These are phyloP conservation scores for Luehdorfia chinensis DNA, from an alignment of 1,140 invertebrate genomes.

Conservation along the genomic window DNA sequence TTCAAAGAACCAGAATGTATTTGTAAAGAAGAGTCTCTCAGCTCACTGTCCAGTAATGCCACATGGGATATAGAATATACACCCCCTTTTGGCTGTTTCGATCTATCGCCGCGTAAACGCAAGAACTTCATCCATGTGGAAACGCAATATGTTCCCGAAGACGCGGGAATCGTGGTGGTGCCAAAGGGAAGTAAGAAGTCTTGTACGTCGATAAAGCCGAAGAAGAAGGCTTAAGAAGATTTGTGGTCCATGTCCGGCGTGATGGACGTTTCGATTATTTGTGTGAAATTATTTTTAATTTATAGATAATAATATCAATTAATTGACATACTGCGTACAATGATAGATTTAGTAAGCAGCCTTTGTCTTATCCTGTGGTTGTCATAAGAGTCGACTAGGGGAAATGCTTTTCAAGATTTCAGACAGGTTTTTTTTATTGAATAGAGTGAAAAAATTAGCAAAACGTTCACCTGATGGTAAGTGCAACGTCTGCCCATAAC, in stretches of 20 bases:
- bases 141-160: constrained; percentile 60
- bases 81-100: constrained; percentile 68
- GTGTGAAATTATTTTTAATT: neutral
- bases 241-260: constrained; percentile 22
- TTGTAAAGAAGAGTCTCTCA: constrained; percentile 60
- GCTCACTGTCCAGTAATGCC: constrained; percentile 65
- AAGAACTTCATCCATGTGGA: constrained; percentile 59
- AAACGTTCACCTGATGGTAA: too few species aligned
- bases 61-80: constrained; percentile 74
- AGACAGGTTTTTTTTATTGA: too few species aligned
- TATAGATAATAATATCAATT: neutral
- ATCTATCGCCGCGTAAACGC: constrained; percentile 51
- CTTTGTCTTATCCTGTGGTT: neutral
- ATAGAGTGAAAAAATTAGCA: too few species aligned
- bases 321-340: neutral
- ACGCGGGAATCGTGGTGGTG: constrained; percentile 50
- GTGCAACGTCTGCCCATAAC: too few species aligned
- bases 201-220: constrained; percentile 36
- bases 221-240: constrained; percentile 31
- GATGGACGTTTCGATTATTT: neutral
- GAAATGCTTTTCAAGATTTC: neutral
- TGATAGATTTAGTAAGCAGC: neutral
- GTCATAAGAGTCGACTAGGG: neutral
- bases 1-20: constrained; percentile 66
- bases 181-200: constrained; percentile 45